Base-by-base conservation (phyloP, 2,888 invertebrate species). In the Pyrochroa serraticornis region DNA sequence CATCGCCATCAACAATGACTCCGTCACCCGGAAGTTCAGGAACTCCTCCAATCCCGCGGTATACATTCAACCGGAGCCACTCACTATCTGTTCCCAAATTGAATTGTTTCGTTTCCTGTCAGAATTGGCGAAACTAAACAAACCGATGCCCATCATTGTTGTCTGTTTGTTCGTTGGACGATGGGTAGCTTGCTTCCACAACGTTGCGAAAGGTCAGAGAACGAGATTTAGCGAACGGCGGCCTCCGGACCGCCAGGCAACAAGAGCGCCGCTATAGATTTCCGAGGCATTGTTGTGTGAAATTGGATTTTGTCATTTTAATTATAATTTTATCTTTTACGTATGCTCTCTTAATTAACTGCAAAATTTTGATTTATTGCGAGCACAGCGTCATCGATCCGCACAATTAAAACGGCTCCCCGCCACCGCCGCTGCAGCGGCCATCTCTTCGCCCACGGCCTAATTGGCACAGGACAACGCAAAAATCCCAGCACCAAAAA, bases 251-350 rank as follows among this genome's bases (percentile, higher is more conserved):
- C 10, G 10, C 36, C 9, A 30, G 14, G 31, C 43, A 8, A 43
- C 7, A 8, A 7, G 9, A 6, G 34, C 45, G 33, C 37, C 65
- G 67, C 70, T 68, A 72, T 75, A 75, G 71, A 75, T 76, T 74
- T 71, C 69, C 64, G 59, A 67, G 65, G 75, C 75, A 75, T 76
- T 77, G 75, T 77, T 75, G 75, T 76, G 75, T 77, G 77, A 77
- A 77, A 77, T 77, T 77, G 77, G 75, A 77, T 77, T 77, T 74
- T 76, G 76, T 76, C 76, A 75, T 77, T 77, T 77, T 76, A 77
- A 77, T 77, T 77, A 77, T 76, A 75, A 72, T 75, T 74, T 75
- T 75, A 75, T 75, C 74, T 73, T 73, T 71, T 71, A 71, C 74
- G 72, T 73, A 73, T 74, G 74, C 67, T 67, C 73, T 72, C 73